Percentiles rank a stretch among this genome's conserved stretches.
These are phyloP conservation scores for Campoplex capitator DNA, from an alignment of 2,888 invertebrate genomes.

Conservation along the genomic window DNA sequence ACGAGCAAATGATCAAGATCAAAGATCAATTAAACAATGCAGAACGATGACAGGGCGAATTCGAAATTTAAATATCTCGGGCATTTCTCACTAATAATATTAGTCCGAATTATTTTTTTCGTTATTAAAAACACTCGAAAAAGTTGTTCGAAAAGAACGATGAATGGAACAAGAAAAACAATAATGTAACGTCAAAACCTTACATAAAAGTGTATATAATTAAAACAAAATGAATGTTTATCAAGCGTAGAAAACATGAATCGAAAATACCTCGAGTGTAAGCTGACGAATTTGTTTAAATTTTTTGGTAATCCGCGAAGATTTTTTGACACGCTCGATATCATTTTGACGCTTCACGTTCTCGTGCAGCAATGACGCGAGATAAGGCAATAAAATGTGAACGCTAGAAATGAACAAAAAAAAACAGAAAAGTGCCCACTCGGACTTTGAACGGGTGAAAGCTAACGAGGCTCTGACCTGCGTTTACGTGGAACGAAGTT, in stretches of 20 bases:
- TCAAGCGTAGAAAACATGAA: not conserved
- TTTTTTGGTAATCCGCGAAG: slow-evolving; percentile 66
- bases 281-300: slow-evolving; percentile 70
- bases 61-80: not conserved
- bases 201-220: not conserved
- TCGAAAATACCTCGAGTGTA: slow-evolving; percentile 69
- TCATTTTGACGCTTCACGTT: slow-evolving; percentile 56
- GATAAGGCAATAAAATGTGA: not conserved
- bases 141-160: not conserved
- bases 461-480: slow-evolving; percentile 12
- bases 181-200: slow-evolving; percentile 5
- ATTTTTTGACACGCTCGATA: slow-evolving; percentile 70
- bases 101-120: not conserved
- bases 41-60: not conserved
- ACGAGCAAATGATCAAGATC: not conserved
- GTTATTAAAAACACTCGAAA: not conserved
- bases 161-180: not conserved
- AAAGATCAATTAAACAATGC: not conserved
- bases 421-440: not conserved
- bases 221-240: not conserved
- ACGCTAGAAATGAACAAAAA: not conserved
- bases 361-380: slow-evolving; percentile 1
- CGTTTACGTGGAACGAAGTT: slow-evolving; percentile 3
- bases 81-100: not conserved
- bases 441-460: slow-evolving; percentile 10